Evolutionary conservation across 1,140 invertebrate species (phyloP), one percentile per base, ranked within the genome.

Genomic region (Trichonephila clavipes): DNA sequence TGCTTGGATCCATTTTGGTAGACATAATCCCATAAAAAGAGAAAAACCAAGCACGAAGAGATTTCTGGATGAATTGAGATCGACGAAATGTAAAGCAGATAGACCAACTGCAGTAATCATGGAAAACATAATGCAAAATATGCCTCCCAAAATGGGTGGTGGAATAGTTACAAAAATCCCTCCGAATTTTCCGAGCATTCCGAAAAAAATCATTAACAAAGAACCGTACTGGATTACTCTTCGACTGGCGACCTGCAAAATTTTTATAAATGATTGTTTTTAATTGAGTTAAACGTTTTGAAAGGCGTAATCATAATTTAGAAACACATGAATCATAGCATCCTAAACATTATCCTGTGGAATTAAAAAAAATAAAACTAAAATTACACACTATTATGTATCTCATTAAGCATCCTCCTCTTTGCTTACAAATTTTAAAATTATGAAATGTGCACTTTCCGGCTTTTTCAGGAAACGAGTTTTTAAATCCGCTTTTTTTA

Each of bases 141-240:
- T 97, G 5, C 98, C 98, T 0, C 98, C 98, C 2, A 98, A 97
- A n/a, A 98, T 97, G 0, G 98, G 98, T 95, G 98, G 97, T 5
- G 98, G 98, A 90, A 99, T 98, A 87, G 98, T 97, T 81, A 98
- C 97, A 95, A 99, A 98, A 7, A 98, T 96, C 0, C 98, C 98
- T 16, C 98, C 97, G 95, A 98, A 97, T 96, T 98, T 98, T 72
- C 97, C 97, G 83, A 98, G 97, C 7, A 98, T 95, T 0, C 98
- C 98, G 95, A 98, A 97, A 1, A 98, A 89, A 1, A 98, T 96
- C 97, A 98, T 98, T 16, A 98, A 95, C 0, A 97, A 94, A 2
- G 97, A 97, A 0, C 97, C 97, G 96, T 97, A 97, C 94, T 98
- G 98, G 66, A 98, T 98, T 10, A 99, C 98, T 93, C 97, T 96